Evolutionary conservation across 2,797 vertebrate species (phyloP).

Genomic region (Babyrousa celebensis): DNA sequence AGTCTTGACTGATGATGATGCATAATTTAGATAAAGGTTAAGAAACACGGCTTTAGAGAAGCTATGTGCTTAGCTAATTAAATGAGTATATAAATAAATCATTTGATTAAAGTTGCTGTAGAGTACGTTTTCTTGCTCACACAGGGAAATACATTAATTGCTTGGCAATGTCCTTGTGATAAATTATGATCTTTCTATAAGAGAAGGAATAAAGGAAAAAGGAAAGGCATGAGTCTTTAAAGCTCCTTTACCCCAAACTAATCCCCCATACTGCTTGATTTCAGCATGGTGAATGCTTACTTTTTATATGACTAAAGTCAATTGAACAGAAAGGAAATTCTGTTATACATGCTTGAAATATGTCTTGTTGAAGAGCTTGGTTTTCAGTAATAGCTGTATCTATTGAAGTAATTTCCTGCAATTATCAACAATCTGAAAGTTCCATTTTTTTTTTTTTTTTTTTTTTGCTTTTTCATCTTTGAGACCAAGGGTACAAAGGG

Average conservation of each 20-base stretch:
- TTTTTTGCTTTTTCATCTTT: not conserved
- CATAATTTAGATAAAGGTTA: slow-evolving; percentile 15
- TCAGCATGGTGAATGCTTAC: not conserved
- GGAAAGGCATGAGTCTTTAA: not conserved
- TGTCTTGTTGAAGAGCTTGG: not conserved
- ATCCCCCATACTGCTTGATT: not conserved
- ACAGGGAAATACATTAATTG: slow-evolving; percentile 37
- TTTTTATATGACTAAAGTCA: slow-evolving; percentile 47
- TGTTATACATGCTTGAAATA: not conserved
- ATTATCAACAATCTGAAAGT: not conserved
- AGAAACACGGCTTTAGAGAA: not conserved
- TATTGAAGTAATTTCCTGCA: not conserved
- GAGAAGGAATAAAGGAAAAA: slow-evolving; percentile 6
- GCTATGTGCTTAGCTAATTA: slow-evolving; percentile 48
- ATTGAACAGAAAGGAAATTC: not conserved
- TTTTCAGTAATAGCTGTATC: not conserved
- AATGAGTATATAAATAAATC: slow-evolving; percentile 57
- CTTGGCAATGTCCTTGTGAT: not conserved
- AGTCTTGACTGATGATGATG: not conserved
- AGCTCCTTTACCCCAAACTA: not conserved
- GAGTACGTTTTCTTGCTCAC: not conserved
- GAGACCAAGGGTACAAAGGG: not conserved
- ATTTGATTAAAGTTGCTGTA: slow-evolving; percentile 56
- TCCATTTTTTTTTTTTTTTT: not conserved
- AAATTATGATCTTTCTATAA: not conserved